Conservation (phyloP, 2,888 invertebrate species). For the Callosobruchus maculatus region DNA sequence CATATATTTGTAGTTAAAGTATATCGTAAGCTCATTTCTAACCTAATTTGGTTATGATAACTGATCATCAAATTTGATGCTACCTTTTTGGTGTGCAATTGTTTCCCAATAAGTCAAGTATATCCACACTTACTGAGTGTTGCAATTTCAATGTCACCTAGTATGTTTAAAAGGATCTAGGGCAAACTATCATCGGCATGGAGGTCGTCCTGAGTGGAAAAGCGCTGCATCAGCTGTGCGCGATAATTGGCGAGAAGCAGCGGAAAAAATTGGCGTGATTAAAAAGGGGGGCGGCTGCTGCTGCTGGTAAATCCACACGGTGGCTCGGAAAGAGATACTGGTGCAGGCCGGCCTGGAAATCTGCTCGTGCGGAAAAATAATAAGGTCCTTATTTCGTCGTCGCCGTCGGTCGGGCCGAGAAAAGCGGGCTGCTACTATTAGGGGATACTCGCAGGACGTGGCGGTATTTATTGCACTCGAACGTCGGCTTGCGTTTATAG, state of each 20-base stretch:
- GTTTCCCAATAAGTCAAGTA: too few relatives aligned
- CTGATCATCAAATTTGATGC: too few relatives aligned
- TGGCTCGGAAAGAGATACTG: background rate
- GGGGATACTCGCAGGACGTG: background rate
- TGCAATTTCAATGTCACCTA: too few relatives aligned
- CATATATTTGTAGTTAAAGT: too few relatives aligned
- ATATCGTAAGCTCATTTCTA: too few relatives aligned
- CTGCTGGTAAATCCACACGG: background rate
- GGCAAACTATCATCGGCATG: background rate
- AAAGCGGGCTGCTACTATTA: background rate
- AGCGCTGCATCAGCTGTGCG: background rate
- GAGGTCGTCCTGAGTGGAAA: background rate
- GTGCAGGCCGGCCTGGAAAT: background rate
- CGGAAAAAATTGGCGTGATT: background rate
- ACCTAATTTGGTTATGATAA: too few relatives aligned
- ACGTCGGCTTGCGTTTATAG: too few relatives aligned
- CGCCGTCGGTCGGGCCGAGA: background rate
- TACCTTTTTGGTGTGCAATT: too few relatives aligned
- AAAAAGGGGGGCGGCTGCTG: background rate
- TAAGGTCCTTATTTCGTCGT: background rate
- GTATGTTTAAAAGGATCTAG: background rate
- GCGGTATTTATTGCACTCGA: too few relatives aligned
- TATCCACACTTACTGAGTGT: too few relatives aligned
- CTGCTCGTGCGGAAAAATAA: background rate
- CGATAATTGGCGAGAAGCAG: background rate